A percentile compares a stretch with the other conserved stretches of the same genome.
These are phyloP conservation scores for Helobdella robusta DNA, from an alignment of 2,888 invertebrate genomes.

Conservation along the genomic window DNA sequence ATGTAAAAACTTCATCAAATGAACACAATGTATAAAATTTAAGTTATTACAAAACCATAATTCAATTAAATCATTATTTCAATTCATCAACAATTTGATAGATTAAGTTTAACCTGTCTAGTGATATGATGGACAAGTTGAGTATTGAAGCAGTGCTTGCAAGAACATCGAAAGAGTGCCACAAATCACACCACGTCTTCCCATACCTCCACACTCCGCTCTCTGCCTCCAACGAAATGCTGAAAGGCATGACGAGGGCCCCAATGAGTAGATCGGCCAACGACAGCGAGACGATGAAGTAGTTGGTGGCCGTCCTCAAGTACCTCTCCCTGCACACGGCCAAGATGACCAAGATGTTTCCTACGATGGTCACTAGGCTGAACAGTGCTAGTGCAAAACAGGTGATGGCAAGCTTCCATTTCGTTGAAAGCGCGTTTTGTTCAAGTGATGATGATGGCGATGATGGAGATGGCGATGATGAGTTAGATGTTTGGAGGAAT, in stretches of 20 bases:
- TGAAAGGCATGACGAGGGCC: conserved; percentile 90
- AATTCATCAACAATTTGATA: no score
- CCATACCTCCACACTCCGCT: conserved; percentile 73
- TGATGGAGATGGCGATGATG: not conserved
- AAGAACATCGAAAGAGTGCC: conserved; percentile 90
- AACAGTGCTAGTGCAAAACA: no score
- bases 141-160: conserved; percentile 95
- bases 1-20: no score
- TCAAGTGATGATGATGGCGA: not conserved
- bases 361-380: conserved; percentile 83
- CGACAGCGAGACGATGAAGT: conserved; percentile 89
- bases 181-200: conserved; percentile 89
- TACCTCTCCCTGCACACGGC: conserved; percentile 86
- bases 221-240: conserved; percentile 49
- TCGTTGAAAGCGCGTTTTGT: not conserved
- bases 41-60: no score
- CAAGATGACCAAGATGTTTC: conserved; percentile 83
- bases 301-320: conserved; percentile 82
- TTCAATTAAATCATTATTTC: no score
- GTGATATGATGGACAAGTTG: conserved; percentile 88
- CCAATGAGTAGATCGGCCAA: conserved; percentile 93
- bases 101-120: conserved; percentile 68
- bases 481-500: not conserved
- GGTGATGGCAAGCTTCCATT: conserved; percentile 72
- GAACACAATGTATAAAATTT: no score